Percentiles rank a stretch among this genome's conserved stretches.
Evolutionary conservation across 1,140 invertebrate genomes (phyloP).

Genomic region (Alviniconcha marisindica): DNA sequence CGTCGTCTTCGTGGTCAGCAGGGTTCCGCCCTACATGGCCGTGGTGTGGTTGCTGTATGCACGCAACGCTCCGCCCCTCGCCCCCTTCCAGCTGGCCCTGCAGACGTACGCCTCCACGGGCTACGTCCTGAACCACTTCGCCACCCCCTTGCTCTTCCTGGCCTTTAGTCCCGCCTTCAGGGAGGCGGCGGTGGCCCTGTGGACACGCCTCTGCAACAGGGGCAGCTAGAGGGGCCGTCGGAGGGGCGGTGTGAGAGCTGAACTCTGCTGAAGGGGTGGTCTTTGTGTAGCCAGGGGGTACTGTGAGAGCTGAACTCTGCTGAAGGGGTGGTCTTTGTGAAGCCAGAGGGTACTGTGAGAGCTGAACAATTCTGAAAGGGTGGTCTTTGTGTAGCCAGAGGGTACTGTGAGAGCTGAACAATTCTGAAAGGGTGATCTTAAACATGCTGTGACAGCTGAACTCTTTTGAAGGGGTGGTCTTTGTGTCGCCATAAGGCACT

Average conservation of each 20-base stretch:
- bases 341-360: not conserved
- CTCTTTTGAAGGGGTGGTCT: not conserved
- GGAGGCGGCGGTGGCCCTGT: not conserved
- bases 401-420: not conserved
- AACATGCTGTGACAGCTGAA: not conserved
- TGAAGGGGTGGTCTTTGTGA: no score
- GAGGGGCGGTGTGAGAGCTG: no score
- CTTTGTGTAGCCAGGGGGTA: not conserved
- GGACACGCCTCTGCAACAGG: not conserved
- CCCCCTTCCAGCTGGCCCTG: not conserved
- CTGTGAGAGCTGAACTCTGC: not conserved
- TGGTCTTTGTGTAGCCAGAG: not conserved
- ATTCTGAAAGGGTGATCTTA: no score
- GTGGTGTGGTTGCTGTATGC: conserved; percentile 39
- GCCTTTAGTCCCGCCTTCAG: conserved; percentile 32
- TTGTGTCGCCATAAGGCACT: not conserved
- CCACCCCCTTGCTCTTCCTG: conserved; percentile 40
- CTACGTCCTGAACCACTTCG: conserved; percentile 44
- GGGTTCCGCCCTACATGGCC: conserved; percentile 42
- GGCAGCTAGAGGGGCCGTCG: not conserved
- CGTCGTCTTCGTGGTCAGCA: conserved; percentile 38
- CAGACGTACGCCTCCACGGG: conserved; percentile 28
- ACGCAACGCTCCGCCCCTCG: conserved; percentile 28
- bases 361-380: not conserved
- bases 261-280: not conserved